A percentile compares a stretch with the other conserved stretches of the same genome.
Evolutionary conservation across 2,113 vertebrate genomes (phyloP).

Genomic region (Laticauda colubrina): DNA sequence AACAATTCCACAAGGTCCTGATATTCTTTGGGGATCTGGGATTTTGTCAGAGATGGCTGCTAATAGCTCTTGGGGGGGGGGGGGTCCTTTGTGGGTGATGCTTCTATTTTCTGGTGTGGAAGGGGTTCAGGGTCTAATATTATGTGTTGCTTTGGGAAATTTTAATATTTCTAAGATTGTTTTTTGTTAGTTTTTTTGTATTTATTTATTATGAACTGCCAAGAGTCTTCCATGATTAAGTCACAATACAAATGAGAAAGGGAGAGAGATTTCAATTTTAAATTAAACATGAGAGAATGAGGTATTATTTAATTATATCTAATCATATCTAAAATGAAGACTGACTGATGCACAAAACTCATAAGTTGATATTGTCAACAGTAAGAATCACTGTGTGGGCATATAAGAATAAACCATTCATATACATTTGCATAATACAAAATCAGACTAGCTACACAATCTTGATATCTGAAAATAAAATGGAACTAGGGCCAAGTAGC

Average conservation of each 20-base stretch:
- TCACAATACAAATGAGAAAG: not conserved
- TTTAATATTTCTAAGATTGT: not conserved
- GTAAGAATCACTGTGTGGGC: not conserved
- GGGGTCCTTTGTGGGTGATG: too few species aligned
- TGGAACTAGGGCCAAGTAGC: not conserved
- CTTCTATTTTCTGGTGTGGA: not conserved
- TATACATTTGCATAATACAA: not conserved
- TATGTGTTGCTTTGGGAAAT: not conserved
- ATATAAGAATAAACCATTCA: not conserved
- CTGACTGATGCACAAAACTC: not conserved
- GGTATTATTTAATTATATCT: not conserved
- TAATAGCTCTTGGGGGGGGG: too few species aligned
- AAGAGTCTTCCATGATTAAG: not conserved
- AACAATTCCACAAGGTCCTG: too few species aligned
- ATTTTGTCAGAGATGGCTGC: too few species aligned
- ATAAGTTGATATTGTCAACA: not conserved
- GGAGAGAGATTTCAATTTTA: too few species aligned
- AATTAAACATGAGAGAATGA: not conserved
- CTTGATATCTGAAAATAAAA: not conserved
- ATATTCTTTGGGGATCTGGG: too few species aligned
- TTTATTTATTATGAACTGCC: not conserved
- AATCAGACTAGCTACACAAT: not conserved
- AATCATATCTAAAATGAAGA: not conserved
- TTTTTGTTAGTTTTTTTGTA: not conserved
- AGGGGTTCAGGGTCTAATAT: not conserved